A percentile compares a stretch with the other conserved stretches of the same genome.
Evolutionary conservation across 2,888 invertebrate genomes (phyloP).

Genomic region (Cephonodes hylas): DNA sequence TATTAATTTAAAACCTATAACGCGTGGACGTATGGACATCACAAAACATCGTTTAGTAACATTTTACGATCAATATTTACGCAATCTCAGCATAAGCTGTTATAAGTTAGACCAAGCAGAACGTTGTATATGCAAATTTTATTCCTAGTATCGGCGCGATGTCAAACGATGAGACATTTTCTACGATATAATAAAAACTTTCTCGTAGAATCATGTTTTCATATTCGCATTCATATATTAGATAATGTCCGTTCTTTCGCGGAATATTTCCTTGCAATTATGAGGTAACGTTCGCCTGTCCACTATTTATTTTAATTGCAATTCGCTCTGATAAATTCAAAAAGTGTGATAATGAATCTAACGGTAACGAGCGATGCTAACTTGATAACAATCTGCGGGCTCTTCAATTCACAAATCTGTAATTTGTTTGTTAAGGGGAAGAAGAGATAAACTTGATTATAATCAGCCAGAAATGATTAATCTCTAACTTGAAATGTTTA

Average conservation of each 20-base stretch:
- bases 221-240: slow-evolving; percentile 13
- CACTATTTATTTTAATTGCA: neutral
- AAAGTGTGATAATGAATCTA: neutral
- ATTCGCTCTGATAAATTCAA: neutral
- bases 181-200: slow-evolving; percentile 25
- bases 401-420: neutral
- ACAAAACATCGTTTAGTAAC: neutral
- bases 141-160: neutral
- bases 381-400: neutral
- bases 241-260: slow-evolving; percentile 11
- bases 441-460: neutral
- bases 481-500: too few species aligned
- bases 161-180: slow-evolving; percentile 24
- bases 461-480: too few species aligned
- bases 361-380: neutral
- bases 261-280: slow-evolving; percentile 8
- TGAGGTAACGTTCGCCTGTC: neutral
- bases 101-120: neutral
- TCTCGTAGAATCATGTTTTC: slow-evolving; percentile 22
- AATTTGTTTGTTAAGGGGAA: neutral
- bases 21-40: neutral
- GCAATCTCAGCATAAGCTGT: neutral
- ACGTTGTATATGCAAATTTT: neutral
- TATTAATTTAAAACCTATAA: too few species aligned
- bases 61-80: neutral